These are phyloP conservation scores for Rhynchonycteris naso DNA, from an alignment of 2,797 vertebrate genomes.

Conservation along the genomic window DNA sequence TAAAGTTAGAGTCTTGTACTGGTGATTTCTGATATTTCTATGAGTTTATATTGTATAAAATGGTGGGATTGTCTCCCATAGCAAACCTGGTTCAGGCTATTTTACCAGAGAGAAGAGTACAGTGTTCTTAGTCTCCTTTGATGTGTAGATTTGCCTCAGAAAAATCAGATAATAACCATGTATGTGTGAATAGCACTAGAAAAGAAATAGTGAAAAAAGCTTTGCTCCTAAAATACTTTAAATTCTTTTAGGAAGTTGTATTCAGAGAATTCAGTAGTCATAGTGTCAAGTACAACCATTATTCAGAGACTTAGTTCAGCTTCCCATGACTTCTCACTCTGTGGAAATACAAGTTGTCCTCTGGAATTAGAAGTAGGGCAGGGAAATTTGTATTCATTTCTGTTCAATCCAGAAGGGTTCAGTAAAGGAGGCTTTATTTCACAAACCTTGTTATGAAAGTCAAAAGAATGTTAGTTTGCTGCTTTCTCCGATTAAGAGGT, in stretches of 20 bases:
- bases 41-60: background rate
- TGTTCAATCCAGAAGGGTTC: constrained; percentile 62
- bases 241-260: background rate
- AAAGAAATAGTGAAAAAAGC: background rate
- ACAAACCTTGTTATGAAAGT: constrained; percentile 61
- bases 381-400: constrained; percentile 75
- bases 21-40: background rate
- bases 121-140: background rate
- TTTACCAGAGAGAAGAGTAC: background rate
- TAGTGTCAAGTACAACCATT: background rate
- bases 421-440: constrained; percentile 62
- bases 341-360: constrained; percentile 46
- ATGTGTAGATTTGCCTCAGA: background rate
- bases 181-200: background rate
- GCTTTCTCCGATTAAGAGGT: constrained; percentile 63
- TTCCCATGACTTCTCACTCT: background rate
- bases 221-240: background rate
- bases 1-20: background rate
- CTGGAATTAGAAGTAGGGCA: constrained; percentile 59
- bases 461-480: constrained; percentile 62
- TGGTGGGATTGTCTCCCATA: background rate
- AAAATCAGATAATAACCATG: background rate
- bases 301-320: background rate
- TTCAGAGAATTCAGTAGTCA: background rate
- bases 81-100: background rate